Percentiles rank a stretch among this genome's conserved stretches.
Conservation (phyloP, 2,888 invertebrate species). For the Argyresthia goedartella region DNA sequence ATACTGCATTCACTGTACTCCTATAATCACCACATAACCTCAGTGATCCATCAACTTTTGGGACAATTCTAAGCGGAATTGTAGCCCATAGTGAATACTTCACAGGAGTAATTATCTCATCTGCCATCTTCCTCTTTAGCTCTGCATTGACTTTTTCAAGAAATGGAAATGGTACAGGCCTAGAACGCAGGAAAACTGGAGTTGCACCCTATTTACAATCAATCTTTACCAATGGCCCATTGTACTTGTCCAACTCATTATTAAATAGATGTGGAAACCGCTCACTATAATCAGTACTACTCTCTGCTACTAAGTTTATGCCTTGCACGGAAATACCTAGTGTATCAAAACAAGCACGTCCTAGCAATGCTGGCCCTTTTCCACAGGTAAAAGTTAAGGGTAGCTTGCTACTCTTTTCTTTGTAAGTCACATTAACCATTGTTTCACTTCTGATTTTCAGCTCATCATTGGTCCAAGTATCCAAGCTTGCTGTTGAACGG, state of each 20-base stretch:
- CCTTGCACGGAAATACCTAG: neutral
- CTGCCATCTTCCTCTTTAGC: conserved; percentile 1
- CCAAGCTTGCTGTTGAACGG: conserved; percentile 5
- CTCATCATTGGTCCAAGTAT: conserved; percentile 5
- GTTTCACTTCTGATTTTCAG: neutral
- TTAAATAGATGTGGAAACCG: conserved; percentile 1
- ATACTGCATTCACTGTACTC: neutral
- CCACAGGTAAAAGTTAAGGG: neutral
- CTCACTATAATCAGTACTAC: neutral
- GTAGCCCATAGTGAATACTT: neutral
- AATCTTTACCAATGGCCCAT: conserved; percentile 4
- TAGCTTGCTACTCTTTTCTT: neutral
- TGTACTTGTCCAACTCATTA: conserved; percentile 4
- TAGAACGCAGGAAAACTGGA: conserved; percentile 4
- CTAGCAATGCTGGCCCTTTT: neutral
- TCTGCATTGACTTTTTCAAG: conserved; percentile 5
- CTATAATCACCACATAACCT: neutral
- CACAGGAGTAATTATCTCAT: neutral
- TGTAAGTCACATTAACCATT: neutral
- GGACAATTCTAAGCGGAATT: neutral
- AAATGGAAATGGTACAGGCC: conserved; percentile 2
- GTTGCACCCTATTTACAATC: conserved; percentile 1
- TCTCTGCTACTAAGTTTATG: neutral
- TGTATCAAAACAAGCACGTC: neutral
- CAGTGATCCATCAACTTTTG: neutral